Conservation (phyloP, 2,888 invertebrate genomes). For the Yponomeuta evonymella region DNA sequence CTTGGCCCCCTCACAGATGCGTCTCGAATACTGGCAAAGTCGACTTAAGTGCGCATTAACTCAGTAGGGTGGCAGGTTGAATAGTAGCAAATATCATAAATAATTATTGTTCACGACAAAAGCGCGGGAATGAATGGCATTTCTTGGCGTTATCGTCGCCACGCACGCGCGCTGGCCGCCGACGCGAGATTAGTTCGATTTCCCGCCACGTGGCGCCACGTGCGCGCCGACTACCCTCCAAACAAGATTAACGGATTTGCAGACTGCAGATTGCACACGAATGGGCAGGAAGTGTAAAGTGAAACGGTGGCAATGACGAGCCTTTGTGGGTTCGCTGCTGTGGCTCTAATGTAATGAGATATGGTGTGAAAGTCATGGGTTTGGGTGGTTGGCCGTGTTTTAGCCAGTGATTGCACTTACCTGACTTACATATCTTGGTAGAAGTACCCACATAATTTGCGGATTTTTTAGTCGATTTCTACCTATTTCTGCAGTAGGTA, state of each 20-base stretch:
- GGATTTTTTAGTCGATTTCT: not conserved
- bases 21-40: conserved; percentile 29
- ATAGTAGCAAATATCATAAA: conserved; percentile 71
- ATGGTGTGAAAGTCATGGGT: conserved; percentile 13
- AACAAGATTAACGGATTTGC: conserved; percentile 76
- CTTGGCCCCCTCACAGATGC: conserved; percentile 26
- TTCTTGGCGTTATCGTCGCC: conserved; percentile 68
- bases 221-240: conserved; percentile 55
- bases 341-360: conserved; percentile 31
- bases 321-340: conserved; percentile 54
- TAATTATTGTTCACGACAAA: conserved; percentile 74
- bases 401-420: not conserved
- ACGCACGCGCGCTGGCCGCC: conserved; percentile 73
- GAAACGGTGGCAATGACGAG: conserved; percentile 71
- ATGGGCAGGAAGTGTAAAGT: conserved; percentile 75
- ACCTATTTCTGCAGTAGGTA: too few relatives aligned
- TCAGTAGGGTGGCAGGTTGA: conserved; percentile 56
- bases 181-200: conserved; percentile 71
- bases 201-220: conserved; percentile 72
- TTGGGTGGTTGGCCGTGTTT: not conserved
- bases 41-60: conserved; percentile 50
- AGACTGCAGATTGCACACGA: conserved; percentile 76
- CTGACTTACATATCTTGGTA: too few relatives aligned
- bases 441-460: too few relatives aligned
- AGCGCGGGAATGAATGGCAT: conserved; percentile 71